Evolutionary conservation across 2,113 vertebrate species (phyloP), one percentile per base, ranked within the genome.

Genomic region (Urocitellus parryii): DNA sequence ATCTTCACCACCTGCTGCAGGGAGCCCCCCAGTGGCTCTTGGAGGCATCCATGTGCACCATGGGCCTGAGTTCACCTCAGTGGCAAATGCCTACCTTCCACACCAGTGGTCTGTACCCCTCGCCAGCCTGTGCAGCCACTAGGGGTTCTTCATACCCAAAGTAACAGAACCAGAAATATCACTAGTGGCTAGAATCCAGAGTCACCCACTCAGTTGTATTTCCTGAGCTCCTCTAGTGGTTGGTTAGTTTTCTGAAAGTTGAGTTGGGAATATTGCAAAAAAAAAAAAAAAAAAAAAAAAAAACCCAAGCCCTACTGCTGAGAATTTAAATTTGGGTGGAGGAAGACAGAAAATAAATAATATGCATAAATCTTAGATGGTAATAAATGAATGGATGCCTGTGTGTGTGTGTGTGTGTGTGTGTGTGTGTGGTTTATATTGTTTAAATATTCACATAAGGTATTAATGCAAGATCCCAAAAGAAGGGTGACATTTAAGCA

Each of bases 81-180:
- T 22, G 73, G 14, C 61, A 74, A 8, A 87, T 68, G 37, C 27
- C 77, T 34, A 37, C 32, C 0, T 80, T 61, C 72, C 0, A 11
- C 18, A 1, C 82, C 39, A 39, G 61, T 29, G n/a, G 17, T 18
- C n/a, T 95, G 27, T 9, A 37, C 58, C 90, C 42, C 80, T 4
- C 2, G 13, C 45, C 4, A 32, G 45, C 39, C 48, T 72, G 5
- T 6, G 16, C 9, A 45, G 0, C 65, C 32, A 20, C 22, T 11
- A 85, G 29, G 5, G 9, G 53, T 81, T 53, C 79, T 93, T 89
- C 96, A 84, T 48, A 97, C 29, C 16, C 45, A 29, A 18, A 77
- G 61, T 83, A 88, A 80, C 81, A 74, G 63, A 51, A 68, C 94
- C 24, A 32, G 65, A 78, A 2, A 61, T 8, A n/a, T 39, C 22